phyloP scores from a whole-genome alignment of 2,888 invertebrate genomes.

The Pinctada fucata region DNA sequence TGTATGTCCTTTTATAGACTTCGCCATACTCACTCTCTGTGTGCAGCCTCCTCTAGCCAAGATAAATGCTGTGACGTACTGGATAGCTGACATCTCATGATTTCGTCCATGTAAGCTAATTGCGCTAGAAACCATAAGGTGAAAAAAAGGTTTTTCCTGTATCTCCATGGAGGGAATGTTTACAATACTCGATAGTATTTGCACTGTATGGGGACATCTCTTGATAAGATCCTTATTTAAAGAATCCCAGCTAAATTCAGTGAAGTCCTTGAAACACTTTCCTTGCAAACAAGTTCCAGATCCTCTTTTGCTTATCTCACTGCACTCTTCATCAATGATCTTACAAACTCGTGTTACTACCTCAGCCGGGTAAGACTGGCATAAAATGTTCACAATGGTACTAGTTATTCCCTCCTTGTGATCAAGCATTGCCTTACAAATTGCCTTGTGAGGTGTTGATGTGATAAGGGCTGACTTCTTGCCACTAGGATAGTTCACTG shows the following conservation, averaged over 20 bases:
- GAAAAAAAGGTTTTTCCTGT: conserved; percentile 4
- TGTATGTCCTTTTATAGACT: neutral
- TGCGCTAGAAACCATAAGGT: neutral
- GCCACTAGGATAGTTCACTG: conserved; percentile 14
- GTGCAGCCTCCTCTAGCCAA: conserved; percentile 13
- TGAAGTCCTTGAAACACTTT: neutral
- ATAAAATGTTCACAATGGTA: conserved; percentile 5
- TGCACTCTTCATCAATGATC: conserved; percentile 5
- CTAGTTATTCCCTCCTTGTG: neutral
- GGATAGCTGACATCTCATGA: conserved; percentile 15
- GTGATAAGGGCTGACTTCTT: conserved; percentile 5
- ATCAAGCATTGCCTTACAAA: conserved; percentile 18
- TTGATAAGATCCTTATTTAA: conserved; percentile 7
- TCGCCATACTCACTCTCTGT: neutral
- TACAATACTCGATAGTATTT: conserved; percentile 3
- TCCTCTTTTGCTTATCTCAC: conserved; percentile 13
- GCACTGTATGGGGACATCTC: conserved; percentile 8
- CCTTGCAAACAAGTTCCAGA: conserved; percentile 16
- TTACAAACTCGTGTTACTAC: neutral
- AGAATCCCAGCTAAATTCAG: conserved; percentile 4
- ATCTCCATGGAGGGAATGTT: neutral
- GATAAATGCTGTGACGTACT: conserved; percentile 19
- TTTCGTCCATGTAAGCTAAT: conserved; percentile 8
- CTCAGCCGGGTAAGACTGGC: neutral
- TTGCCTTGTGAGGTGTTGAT: conserved; percentile 4